These are phyloP conservation scores for Strigamia maritima DNA, from an alignment of 2,888 invertebrate species.

Conservation along the genomic window DNA sequence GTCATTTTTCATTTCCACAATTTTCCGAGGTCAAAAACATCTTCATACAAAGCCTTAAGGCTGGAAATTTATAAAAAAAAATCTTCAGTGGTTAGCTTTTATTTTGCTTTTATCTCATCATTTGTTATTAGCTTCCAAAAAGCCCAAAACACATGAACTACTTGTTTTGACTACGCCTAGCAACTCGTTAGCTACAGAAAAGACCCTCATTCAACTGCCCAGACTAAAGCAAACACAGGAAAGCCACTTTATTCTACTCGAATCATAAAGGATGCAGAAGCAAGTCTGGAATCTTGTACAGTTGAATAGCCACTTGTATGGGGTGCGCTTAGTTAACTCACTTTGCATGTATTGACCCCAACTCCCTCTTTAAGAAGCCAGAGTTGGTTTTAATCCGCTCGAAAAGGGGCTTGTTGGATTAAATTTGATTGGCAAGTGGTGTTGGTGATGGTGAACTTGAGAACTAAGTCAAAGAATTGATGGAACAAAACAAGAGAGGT, in stretches of 20 bases:
- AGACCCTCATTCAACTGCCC: not conserved
- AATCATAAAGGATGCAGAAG: conserved; percentile 8
- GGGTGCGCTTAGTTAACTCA: not conserved
- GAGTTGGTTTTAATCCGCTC: not conserved
- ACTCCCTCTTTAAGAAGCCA: conserved; percentile 13
- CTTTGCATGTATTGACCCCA: conserved; percentile 19
- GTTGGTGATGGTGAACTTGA: conserved; percentile 17
- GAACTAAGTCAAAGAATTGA: not conserved
- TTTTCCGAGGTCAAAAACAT: too few species aligned
- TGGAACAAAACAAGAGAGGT: not conserved
- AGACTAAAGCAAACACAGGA: not conserved
- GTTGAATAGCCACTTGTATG: conserved; percentile 23
- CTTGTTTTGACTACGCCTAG: not conserved
- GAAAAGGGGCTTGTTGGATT: not conserved
- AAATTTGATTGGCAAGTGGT: conserved; percentile 21
- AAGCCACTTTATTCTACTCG: conserved; percentile 8
- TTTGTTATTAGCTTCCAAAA: not conserved
- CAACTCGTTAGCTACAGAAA: not conserved
- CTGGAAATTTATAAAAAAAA: too few species aligned
- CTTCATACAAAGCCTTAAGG: too few species aligned
- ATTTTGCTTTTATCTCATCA: not conserved
- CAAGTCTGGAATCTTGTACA: not conserved
- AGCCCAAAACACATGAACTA: too few species aligned
- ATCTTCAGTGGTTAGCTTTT: not conserved
- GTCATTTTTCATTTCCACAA: too few species aligned